These are phyloP conservation scores for Baccha elongata DNA, from an alignment of 2,888 invertebrate genomes.

Conservation along the genomic window DNA sequence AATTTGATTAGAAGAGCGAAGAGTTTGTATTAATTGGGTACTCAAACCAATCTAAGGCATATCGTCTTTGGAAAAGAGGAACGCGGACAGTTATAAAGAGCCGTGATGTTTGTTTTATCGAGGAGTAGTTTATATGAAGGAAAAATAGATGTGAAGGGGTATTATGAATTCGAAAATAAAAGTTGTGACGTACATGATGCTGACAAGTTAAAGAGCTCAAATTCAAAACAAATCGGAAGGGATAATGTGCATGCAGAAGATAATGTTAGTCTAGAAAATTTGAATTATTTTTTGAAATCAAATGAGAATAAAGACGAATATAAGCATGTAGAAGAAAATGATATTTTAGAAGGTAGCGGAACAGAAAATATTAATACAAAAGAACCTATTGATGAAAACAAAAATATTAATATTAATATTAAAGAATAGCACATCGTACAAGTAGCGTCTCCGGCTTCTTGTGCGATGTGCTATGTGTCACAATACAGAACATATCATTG, in stretches of 20 bases:
- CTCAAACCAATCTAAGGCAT: constrained; percentile 35
- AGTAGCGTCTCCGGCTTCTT: too few species aligned
- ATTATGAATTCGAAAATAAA: neutral
- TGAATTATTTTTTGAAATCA: neutral
- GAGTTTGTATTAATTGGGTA: constrained; percentile 31
- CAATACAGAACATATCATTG: neutral
- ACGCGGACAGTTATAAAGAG: constrained; percentile 21
- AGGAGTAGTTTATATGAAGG: too few species aligned
- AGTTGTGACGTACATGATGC: neutral
- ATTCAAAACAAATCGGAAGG: neutral
- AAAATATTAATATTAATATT: neutral
- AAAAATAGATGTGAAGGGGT: neutral
- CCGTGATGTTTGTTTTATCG: constrained; percentile 26
- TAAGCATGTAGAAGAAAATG: neutral
- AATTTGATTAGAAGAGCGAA: constrained; percentile 32
- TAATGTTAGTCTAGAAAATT: neutral
- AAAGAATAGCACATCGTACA: constrained; percentile 6
- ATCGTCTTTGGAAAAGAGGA: constrained; percentile 46
- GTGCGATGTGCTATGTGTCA: too few species aligned
- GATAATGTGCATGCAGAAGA: neutral
- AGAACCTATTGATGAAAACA: neutral
- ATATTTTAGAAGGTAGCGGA: neutral
- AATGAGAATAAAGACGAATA: neutral
- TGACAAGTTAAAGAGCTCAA: neutral
- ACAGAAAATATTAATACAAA: too few species aligned